Percentiles rank a stretch among this genome's conserved stretches.
phyloP scores from a whole-genome alignment of 2,113 vertebrate genomes.

The Clinocottus analis region DNA sequence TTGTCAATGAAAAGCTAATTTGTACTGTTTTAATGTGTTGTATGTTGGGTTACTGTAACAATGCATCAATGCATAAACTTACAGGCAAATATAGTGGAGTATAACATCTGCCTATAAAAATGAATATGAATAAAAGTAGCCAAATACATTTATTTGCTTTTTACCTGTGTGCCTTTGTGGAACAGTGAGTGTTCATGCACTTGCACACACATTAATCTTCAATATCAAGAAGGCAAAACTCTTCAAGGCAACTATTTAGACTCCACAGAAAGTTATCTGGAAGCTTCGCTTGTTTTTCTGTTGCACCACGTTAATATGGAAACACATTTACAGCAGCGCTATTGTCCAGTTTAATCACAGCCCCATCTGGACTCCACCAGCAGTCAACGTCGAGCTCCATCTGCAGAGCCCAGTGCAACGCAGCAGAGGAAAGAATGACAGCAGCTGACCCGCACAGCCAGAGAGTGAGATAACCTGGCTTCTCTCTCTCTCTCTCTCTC shows the following conservation, averaged over 20 bases:
- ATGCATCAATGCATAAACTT: neutral
- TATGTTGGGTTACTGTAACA: neutral
- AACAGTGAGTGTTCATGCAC: neutral
- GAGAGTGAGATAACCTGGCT: slow-evolving; percentile 56
- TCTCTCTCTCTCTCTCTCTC: slow-evolving; percentile 7
- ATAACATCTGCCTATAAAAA: neutral
- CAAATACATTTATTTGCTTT: neutral
- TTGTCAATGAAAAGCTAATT: neutral
- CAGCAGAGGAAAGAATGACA: slow-evolving; percentile 74
- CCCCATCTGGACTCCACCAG: slow-evolving; percentile 17
- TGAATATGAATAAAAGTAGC: neutral
- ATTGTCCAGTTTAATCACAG: neutral
- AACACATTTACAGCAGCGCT: slow-evolving; percentile 4
- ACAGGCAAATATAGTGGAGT: neutral
- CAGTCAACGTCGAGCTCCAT: slow-evolving; percentile 11
- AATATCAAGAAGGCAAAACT: neutral
- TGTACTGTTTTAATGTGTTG: neutral
- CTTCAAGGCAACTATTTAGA: neutral
- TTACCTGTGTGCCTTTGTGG: neutral
- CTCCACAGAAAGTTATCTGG: neutral
- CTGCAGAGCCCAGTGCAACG: slow-evolving; percentile 41
- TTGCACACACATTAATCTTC: neutral
- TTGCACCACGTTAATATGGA: slow-evolving; percentile 12
- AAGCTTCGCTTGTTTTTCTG: neutral
- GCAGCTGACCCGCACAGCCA: slow-evolving; percentile 50